Percentiles rank a stretch among this genome's conserved stretches.
phyloP scores from a whole-genome alignment of 1,140 invertebrate genomes.

The Drosophila biarmipes region DNA sequence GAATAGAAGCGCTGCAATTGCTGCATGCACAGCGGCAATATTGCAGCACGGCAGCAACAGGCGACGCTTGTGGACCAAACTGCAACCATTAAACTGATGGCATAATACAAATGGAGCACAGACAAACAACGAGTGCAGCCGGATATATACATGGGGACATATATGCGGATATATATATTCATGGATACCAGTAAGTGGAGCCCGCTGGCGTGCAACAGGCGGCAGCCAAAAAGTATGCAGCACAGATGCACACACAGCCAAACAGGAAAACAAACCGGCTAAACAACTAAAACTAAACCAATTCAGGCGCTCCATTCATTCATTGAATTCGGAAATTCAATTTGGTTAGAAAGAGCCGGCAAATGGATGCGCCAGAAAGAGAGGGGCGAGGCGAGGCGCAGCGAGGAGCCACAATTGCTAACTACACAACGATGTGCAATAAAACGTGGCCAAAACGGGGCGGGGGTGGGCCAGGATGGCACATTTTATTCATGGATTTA shows the following conservation, averaged over 20 bases:
- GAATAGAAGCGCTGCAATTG: constrained; percentile 20
- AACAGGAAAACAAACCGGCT: constrained; percentile 57
- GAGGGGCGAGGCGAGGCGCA: constrained; percentile 3
- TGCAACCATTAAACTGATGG: constrained; percentile 47
- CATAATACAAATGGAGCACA: constrained; percentile 38
- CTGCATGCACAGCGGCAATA: constrained; percentile 39
- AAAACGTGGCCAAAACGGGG: constrained; percentile 61
- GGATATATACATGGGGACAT: constrained; percentile 8
- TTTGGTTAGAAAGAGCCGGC: constrained; percentile 54
- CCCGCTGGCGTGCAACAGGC: constrained; percentile 68
- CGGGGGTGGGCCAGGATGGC: constrained; percentile 48
- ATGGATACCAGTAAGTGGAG: constrained; percentile 9
- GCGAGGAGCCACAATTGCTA: constrained; percentile 58
- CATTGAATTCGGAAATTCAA: constrained; percentile 83
- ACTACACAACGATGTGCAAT: constrained; percentile 74
- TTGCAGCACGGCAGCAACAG: constrained; percentile 17
- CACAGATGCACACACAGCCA: constrained; percentile 25
- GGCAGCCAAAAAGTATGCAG: constrained; percentile 73
- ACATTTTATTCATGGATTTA: constrained; percentile 83
- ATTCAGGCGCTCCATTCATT: constrained; percentile 72
- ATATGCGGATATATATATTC: constrained; percentile 14
- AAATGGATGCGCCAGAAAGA: constrained; percentile 26
- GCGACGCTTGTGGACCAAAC: constrained; percentile 9
- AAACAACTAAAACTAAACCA: constrained; percentile 81
- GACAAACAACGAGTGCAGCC: constrained; percentile 4